These are phyloP conservation scores for Nasonia vitripennis DNA, from an alignment of 1,140 invertebrate genomes.

Conservation along the genomic window DNA sequence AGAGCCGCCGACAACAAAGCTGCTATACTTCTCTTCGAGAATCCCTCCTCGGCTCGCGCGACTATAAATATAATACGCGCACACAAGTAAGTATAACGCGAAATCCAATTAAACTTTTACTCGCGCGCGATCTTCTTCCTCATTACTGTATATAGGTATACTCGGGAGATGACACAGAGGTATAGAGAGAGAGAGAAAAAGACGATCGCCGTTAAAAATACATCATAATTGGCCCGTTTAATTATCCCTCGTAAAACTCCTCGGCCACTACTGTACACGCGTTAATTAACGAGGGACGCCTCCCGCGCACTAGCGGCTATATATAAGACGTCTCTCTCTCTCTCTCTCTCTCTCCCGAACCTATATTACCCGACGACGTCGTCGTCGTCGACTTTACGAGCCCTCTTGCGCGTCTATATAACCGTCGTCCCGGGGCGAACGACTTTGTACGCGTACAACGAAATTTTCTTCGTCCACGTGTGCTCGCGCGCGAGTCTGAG, in stretches of 20 bases:
- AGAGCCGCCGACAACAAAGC: neutral
- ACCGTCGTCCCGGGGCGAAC: neutral
- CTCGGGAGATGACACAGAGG: too few species aligned
- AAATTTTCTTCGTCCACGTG: neutral
- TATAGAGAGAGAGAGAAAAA: neutral
- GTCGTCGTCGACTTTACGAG: neutral
- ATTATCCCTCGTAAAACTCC: neutral
- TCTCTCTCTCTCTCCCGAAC: too few species aligned
- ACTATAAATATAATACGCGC: neutral
- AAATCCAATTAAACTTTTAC: neutral
- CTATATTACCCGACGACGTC: neutral
- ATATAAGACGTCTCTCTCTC: too few species aligned
- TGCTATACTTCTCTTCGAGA: neutral
- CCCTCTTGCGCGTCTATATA: neutral
- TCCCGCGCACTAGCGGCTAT: too few species aligned
- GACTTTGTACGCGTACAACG: neutral
- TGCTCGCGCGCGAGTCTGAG: neutral
- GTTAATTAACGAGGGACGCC: neutral
- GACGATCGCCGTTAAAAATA: neutral
- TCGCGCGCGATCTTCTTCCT: too few species aligned
- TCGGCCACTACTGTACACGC: neutral
- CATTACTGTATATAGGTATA: too few species aligned
- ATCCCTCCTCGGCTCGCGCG: neutral
- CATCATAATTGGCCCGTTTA: neutral
- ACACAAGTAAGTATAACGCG: neutral